A percentile compares a stretch with the other conserved stretches of the same genome.
These are phyloP conservation scores for Branchellion lobata DNA, from an alignment of 2,888 invertebrate species.

Conservation along the genomic window DNA sequence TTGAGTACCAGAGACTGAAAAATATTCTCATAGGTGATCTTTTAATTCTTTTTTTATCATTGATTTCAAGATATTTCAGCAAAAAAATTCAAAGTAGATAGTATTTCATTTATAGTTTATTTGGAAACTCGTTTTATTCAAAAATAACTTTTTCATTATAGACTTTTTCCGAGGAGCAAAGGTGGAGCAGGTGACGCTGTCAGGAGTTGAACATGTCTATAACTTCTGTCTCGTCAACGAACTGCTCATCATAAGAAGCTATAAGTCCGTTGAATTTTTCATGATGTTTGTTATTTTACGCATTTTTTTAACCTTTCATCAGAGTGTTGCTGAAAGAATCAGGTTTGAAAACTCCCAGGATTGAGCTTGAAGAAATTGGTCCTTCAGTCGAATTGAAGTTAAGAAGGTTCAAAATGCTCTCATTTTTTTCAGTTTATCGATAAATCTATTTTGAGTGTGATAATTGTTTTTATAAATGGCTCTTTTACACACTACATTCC, in stretches of 20 bases:
- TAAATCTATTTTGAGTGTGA: too few relatives aligned
- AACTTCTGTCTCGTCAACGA: slow-evolving; percentile 83
- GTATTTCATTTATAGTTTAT: too few relatives aligned
- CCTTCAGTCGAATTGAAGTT: slow-evolving; percentile 84
- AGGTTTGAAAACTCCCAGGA: slow-evolving; percentile 80
- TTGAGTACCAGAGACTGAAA: slow-evolving; percentile 77
- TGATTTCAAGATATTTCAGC: too few relatives aligned
- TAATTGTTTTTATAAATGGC: too few relatives aligned
- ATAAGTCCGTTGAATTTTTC: slow-evolving; percentile 63
- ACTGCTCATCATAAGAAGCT: slow-evolving; percentile 75
- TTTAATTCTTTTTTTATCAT: background rate
- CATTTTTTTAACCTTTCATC: background rate
- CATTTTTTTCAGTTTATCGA: too few relatives aligned
- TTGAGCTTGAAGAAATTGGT: slow-evolving; percentile 90
- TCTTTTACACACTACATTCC: too few relatives aligned
- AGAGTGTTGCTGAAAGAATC: slow-evolving; percentile 86
- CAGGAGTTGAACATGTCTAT: slow-evolving; percentile 89
- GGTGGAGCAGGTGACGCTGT: slow-evolving; percentile 78
- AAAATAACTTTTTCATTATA: too few relatives aligned
- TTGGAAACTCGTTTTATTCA: too few relatives aligned
- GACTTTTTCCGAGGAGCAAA: slow-evolving; percentile 89
- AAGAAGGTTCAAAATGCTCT: slow-evolving; percentile 82
- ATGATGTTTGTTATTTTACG: background rate
- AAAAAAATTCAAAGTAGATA: too few relatives aligned
- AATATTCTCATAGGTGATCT: slow-evolving; percentile 71